Conservation (phyloP, 2,888 invertebrate genomes). For the Acronicta aceris region DNA sequence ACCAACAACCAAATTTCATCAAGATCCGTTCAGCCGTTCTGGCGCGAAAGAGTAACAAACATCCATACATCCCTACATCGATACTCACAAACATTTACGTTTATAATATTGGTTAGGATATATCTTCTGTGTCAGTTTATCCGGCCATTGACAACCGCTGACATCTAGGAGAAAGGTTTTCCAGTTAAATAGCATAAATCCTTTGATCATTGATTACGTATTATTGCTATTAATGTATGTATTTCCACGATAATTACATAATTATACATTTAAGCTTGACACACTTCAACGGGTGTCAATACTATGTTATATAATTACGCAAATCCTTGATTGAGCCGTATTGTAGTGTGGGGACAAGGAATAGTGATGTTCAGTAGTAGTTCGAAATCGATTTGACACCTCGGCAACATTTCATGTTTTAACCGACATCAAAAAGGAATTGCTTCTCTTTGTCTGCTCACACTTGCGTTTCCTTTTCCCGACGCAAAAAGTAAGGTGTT, state of each 20-base stretch:
- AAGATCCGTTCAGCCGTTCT: too few species aligned
- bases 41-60: too few species aligned
- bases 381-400: not conserved
- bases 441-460: too few species aligned
- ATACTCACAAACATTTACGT: too few species aligned
- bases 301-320: conserved; percentile 39
- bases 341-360: conserved; percentile 14
- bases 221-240: conserved; percentile 17
- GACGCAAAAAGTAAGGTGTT: too few species aligned
- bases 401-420: too few species aligned
- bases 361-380: conserved; percentile 1
- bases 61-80: too few species aligned
- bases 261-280: conserved; percentile 24
- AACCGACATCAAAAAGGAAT: too few species aligned
- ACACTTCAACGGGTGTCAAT: conserved; percentile 28
- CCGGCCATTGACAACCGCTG: not conserved
- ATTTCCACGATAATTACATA: conserved; percentile 14
- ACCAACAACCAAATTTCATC: too few species aligned
- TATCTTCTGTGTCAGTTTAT: too few species aligned
- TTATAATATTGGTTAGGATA: too few species aligned
- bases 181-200: conserved; percentile 11
- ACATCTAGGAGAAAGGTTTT: not conserved
- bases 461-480: too few species aligned
- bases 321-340: conserved; percentile 42
- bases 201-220: conserved; percentile 22